Percentiles rank a stretch among this genome's conserved stretches.
Conservation (phyloP, 2,888 invertebrate species). For the Drosophila nr. perissopoda region DNA sequence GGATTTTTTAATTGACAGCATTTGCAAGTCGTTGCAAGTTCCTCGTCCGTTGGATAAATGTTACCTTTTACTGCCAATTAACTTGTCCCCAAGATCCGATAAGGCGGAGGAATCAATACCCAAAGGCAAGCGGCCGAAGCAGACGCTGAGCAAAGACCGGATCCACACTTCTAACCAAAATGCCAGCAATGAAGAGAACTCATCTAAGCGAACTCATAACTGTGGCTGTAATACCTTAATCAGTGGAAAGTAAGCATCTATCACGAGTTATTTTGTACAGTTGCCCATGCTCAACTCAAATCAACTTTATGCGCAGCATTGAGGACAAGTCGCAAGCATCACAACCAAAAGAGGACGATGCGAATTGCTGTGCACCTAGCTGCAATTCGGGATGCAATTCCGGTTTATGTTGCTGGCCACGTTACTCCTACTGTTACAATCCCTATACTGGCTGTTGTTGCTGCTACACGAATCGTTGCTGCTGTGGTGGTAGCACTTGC, state of each 20-base stretch:
- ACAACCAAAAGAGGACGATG: neutral
- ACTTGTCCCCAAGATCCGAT: constrained; percentile 20
- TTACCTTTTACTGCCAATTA: constrained; percentile 37
- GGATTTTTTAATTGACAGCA: constrained; percentile 42
- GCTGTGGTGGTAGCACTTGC: constrained; percentile 18
- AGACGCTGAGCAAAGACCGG: neutral
- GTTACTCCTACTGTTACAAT: constrained; percentile 42
- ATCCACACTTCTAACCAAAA: neutral
- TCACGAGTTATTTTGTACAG: neutral
- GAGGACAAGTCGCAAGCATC: neutral
- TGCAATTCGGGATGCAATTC: constrained; percentile 15
- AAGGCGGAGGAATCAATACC: neutral
- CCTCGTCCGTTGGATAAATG: constrained; percentile 35
- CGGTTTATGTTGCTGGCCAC: constrained; percentile 19
- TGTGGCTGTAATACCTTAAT: constrained; percentile 47
- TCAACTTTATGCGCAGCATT: constrained; percentile 3
- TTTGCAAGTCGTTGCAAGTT: constrained; percentile 46
- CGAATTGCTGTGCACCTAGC: neutral
- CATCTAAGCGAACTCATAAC: constrained; percentile 13
- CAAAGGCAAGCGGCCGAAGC: neutral
- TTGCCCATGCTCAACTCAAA: neutral
- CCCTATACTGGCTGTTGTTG: constrained; percentile 56
- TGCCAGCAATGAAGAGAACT: neutral
- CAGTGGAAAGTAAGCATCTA: constrained; percentile 24
- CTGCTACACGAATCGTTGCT: constrained; percentile 36